A percentile compares a stretch with the other conserved stretches of the same genome.
Evolutionary conservation across 2,888 invertebrate species (phyloP).

Genomic region (Schizotus pectinicornis): DNA sequence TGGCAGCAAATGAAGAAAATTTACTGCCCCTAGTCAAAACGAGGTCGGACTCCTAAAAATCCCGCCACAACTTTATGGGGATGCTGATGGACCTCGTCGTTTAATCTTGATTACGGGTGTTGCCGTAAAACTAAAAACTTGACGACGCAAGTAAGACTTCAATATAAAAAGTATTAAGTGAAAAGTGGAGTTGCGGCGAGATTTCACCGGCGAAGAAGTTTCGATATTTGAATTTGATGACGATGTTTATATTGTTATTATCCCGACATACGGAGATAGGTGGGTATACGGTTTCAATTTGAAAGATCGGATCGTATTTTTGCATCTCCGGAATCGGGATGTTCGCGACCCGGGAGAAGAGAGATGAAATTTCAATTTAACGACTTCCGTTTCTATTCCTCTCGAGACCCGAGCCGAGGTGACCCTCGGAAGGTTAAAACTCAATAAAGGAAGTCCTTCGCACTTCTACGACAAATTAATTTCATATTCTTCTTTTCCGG

Average conservation of each 20-base stretch:
- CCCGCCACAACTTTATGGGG: neutral
- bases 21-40: conserved; percentile 15
- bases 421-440: conserved; percentile 43
- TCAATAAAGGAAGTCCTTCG: conserved; percentile 35
- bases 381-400: conserved; percentile 33
- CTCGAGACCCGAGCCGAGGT: conserved; percentile 35
- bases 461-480: no score
- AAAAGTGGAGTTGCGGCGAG: neutral
- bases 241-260: conserved; percentile 16
- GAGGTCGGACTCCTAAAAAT: conserved; percentile 5
- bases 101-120: no score
- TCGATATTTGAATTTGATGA: conserved; percentile 8
- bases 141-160: neutral
- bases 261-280: conserved; percentile 1
- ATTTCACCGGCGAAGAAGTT: conserved; percentile 8
- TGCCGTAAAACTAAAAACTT: no score
- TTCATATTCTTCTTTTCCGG: no score
- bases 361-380: conserved; percentile 40
- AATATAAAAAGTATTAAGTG: neutral
- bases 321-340: conserved; percentile 4
- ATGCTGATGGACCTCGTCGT: no score
- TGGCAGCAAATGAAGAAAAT: conserved; percentile 14
- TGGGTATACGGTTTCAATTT: conserved; percentile 13
- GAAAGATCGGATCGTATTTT: conserved; percentile 21
- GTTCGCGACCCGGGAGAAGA: conserved; percentile 10